Evolutionary conservation across 1,140 invertebrate species (phyloP), one percentile per base, ranked within the genome.

Genomic region (Tyrophagus putrescentiae): DNA sequence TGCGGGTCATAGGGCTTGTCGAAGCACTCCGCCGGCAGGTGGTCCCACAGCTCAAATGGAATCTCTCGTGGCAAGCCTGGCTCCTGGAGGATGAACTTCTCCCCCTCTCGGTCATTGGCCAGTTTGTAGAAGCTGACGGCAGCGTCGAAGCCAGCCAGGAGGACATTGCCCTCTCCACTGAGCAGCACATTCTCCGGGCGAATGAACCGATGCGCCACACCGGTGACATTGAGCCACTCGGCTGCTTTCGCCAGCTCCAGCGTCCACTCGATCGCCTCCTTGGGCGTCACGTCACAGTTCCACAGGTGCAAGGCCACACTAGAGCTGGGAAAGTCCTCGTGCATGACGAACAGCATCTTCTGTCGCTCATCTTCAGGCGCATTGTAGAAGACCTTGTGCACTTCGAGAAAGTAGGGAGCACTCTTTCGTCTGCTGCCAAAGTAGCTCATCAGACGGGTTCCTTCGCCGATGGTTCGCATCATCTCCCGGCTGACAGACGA

Each of bases 201-300:
- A 13, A 54, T 54, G 13, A 54, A 54, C 9, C 52, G 52, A 54
- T 54, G 25, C 21, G 52, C 25, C n/a, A 54, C 27, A 13, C 27
- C 52, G 13, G n/a, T n/a, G n/a, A 31, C 1, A 25, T 54, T 54
- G n/a, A 54, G 39, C 13, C 9, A 54, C 27, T 54, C 52, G 27
- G 25, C 25, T 54, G 27, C 25, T 13, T 54, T 7, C 21, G 13
- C 13, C 25, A 54, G 39, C 39, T 54, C 16, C 11, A 54, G n/a
- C 13, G 39, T 27, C 27, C 27, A 32, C 39, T 54, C n/a, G n/a
- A n/a, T n/a, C n/a, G n/a, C n/a, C n/a, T n/a, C n/a, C n/a, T n/a
- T n/a, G n/a, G n/a, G n/a, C n/a, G n/a, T n/a, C n/a, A n/a, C n/a
- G n/a, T n/a, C n/a, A n/a, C n/a, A n/a, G n/a, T n/a, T n/a, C n/a